phyloP scores from a whole-genome alignment of 2,797 vertebrate genomes.

The Megaceryle alcyon region DNA sequence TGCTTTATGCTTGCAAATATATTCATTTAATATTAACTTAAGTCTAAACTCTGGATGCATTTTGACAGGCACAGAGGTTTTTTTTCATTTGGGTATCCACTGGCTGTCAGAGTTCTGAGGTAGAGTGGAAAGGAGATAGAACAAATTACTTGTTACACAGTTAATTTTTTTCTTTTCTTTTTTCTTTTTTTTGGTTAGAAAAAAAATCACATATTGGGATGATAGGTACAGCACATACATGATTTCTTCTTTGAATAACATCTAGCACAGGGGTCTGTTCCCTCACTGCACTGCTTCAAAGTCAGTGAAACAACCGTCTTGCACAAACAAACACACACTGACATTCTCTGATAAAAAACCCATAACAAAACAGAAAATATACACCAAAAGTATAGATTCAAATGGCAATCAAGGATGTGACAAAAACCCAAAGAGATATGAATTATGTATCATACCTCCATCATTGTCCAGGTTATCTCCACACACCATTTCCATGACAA shows the following conservation, averaged over 20 bases:
- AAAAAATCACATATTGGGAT: background rate
- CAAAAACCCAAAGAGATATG: background rate
- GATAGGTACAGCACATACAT: background rate
- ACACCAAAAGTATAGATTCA: background rate
- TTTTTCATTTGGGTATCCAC: background rate
- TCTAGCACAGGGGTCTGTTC: background rate
- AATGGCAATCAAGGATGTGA: background rate
- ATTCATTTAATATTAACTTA: background rate
- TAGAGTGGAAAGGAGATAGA: background rate
- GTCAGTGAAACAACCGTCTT: background rate
- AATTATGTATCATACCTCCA: conserved; percentile 84
- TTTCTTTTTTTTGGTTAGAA: background rate
- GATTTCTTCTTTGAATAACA: background rate
- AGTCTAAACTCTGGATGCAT: background rate
- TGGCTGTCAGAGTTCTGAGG: background rate
- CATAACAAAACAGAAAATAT: background rate
- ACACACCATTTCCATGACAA: conserved; percentile 99
- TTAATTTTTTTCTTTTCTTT: too few relatives aligned
- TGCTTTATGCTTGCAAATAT: background rate
- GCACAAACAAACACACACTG: background rate
- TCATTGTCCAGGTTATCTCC: conserved; percentile 96
- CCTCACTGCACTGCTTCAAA: background rate
- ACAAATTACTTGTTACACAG: background rate
- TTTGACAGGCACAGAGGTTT: background rate
- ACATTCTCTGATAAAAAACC: background rate